These are phyloP conservation scores for Campylorhamphus procurvoides DNA, from an alignment of 2,113 vertebrate species.

Conservation along the genomic window DNA sequence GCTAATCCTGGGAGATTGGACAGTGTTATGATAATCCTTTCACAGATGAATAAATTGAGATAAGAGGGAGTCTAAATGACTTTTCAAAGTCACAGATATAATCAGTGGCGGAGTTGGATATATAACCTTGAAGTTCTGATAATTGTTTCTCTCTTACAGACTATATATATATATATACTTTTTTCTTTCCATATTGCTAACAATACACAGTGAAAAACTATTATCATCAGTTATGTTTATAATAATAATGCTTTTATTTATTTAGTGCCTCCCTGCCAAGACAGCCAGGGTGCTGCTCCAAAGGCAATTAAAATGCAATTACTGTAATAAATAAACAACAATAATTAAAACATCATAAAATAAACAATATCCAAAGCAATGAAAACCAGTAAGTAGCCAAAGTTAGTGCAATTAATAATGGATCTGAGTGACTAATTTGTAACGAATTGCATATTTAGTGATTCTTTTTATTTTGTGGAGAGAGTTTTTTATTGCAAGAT, in stretches of 20 bases:
- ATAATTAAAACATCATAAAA: conserved; percentile 62
- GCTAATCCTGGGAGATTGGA: conserved; percentile 53
- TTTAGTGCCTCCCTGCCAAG: conserved; percentile 49
- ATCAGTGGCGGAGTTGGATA: conserved; percentile 32
- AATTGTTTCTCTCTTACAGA: neutral
- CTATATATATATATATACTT: no score
- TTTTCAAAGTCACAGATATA: conserved; percentile 50
- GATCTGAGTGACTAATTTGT: conserved; percentile 34
- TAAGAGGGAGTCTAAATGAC: conserved; percentile 47
- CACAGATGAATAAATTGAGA: conserved; percentile 64
- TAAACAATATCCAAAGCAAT: conserved; percentile 58
- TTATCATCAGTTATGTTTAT: conserved; percentile 44
- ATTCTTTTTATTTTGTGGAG: neutral
- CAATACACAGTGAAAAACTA: conserved; percentile 4
- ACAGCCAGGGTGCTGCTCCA: conserved; percentile 24
- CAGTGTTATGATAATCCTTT: conserved; percentile 64
- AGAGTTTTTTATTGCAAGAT: neutral
- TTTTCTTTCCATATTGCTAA: neutral
- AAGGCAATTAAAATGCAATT: conserved; percentile 72
- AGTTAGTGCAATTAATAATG: conserved; percentile 53
- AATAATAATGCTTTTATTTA: conserved; percentile 68
- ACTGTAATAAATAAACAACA: conserved; percentile 57
- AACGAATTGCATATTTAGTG: neutral
- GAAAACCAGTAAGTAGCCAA: conserved; percentile 20
- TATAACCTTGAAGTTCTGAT: conserved; percentile 41